phyloP scores from a whole-genome alignment of 2,888 invertebrate genomes.

The Lithophane socia region DNA sequence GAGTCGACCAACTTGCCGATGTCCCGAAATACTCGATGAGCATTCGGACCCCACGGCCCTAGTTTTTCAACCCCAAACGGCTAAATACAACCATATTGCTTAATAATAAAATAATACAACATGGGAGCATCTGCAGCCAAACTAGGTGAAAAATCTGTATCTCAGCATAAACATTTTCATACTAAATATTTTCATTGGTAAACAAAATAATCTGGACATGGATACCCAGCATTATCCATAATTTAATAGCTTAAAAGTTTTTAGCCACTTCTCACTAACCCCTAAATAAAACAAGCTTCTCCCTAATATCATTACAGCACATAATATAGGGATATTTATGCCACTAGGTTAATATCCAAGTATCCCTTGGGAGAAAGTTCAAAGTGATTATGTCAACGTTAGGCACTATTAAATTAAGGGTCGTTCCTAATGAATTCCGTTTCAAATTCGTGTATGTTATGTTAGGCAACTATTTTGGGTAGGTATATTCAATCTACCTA shows the following conservation, averaged over 20 bases:
- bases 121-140: too few species aligned
- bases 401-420: slow-evolving; percentile 42
- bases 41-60: too few species aligned
- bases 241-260: slow-evolving; percentile 6
- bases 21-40: too few species aligned
- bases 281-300: slow-evolving; percentile 11
- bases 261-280: background rate
- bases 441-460: slow-evolving; percentile 22
- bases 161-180: too few species aligned
- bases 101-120: too few species aligned
- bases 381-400: slow-evolving; percentile 48
- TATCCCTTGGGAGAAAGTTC: slow-evolving; percentile 44
- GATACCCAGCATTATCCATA: background rate
- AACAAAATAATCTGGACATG: background rate
- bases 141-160: too few species aligned
- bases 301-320: slow-evolving; percentile 26
- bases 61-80: too few species aligned
- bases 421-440: slow-evolving; percentile 43
- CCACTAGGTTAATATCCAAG: slow-evolving; percentile 41
- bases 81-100: too few species aligned
- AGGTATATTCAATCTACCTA: background rate
- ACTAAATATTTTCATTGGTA: background rate
- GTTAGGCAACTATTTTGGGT: slow-evolving; percentile 18
- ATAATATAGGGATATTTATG: slow-evolving; percentile 32
- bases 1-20: too few species aligned